Conservation (phyloP, 2,888 invertebrate species). For the Torymus texanus region DNA sequence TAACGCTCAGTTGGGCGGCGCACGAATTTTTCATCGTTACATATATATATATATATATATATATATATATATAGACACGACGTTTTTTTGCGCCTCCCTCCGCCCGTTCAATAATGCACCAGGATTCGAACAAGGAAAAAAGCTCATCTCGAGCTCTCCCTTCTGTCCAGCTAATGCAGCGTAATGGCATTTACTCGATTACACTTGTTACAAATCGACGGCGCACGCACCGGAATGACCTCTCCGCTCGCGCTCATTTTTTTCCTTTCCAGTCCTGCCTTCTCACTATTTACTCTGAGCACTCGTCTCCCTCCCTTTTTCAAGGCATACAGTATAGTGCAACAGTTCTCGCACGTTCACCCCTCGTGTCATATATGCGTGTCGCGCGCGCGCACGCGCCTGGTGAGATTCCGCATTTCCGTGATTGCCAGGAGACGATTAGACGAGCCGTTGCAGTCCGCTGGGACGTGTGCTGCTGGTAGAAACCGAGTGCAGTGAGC, state of each 20-base stretch:
- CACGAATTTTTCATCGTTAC: constrained; percentile 44
- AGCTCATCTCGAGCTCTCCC: neutral
- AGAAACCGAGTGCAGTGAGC: neutral
- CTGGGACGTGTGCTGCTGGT: constrained; percentile 9
- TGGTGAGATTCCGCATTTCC: constrained; percentile 38
- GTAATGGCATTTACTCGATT: constrained; percentile 51
- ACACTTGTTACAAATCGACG: constrained; percentile 55
- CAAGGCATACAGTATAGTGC: neutral
- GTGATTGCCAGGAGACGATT: constrained; percentile 31
- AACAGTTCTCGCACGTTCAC: neutral
- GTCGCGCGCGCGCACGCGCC: too few species aligned
- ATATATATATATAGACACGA: too few species aligned
- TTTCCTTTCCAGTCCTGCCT: constrained; percentile 28
- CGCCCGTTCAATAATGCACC: neutral
- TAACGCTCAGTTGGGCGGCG: constrained; percentile 33
- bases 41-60: neutral
- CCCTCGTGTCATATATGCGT: neutral
- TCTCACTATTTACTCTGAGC: neutral
- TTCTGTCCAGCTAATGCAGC: constrained; percentile 26
- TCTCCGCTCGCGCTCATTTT: neutral
- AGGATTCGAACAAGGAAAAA: neutral
- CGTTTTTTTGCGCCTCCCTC: neutral
- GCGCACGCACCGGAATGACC: constrained; percentile 12
- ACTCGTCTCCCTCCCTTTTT: neutral
- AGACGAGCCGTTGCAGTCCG: neutral